These are phyloP conservation scores for Caenorhabditis zanzibari DNA, from an alignment of 2,888 invertebrate genomes.

Conservation along the genomic window DNA sequence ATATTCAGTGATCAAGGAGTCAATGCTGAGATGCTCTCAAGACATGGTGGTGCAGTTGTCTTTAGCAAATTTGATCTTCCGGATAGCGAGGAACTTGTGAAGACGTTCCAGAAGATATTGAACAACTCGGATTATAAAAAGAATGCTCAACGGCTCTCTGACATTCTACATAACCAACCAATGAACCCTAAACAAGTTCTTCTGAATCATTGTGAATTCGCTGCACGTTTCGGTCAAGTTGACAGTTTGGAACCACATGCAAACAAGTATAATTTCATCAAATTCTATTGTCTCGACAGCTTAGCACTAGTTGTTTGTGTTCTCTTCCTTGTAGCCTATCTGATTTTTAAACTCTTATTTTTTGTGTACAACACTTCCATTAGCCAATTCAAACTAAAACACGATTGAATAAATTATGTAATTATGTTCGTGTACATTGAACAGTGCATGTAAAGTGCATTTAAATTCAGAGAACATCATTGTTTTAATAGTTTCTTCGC, in stretches of 20 bases:
- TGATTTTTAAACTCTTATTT: constrained; percentile 29
- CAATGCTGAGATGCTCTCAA: constrained; percentile 50
- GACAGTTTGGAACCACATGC: constrained; percentile 41
- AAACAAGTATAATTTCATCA: constrained; percentile 49
- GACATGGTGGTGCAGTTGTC: constrained; percentile 59
- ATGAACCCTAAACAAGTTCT: constrained; percentile 38
- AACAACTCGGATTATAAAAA: constrained; percentile 32
- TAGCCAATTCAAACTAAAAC: constrained; percentile 20
- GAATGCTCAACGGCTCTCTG: constrained; percentile 29
- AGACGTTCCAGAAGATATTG: constrained; percentile 48
- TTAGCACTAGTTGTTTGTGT: constrained; percentile 16
- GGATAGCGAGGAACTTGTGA: constrained; percentile 32
- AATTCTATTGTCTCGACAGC: constrained; percentile 48
- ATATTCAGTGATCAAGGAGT: constrained; percentile 55
- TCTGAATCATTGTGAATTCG: constrained; percentile 52
- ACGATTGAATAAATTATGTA: constrained; percentile 30
- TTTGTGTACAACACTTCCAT: not conserved
- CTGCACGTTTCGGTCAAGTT: constrained; percentile 56
- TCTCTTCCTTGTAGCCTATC: not conserved
- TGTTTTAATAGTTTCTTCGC: not conserved
- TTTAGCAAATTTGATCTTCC: constrained; percentile 64
- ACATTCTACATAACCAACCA: constrained; percentile 51
- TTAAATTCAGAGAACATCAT: not conserved
- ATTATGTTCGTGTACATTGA: constrained; percentile 1
- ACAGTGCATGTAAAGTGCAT: constrained; percentile 15